phyloP scores from a whole-genome alignment of 2,797 vertebrate genomes.

The Brachyalestes nurse region DNA sequence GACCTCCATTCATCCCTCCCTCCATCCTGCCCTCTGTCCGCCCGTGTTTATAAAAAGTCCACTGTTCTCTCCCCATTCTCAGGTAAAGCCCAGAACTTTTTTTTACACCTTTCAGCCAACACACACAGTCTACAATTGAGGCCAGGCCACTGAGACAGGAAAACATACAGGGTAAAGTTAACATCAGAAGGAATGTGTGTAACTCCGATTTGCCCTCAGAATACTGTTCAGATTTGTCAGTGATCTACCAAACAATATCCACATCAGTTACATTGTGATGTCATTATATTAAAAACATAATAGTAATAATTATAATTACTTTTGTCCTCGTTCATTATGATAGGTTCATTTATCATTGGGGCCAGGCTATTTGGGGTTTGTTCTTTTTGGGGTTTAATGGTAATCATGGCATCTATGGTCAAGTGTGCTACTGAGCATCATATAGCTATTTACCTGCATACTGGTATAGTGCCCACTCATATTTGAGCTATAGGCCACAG shows the following conservation, averaged over 20 bases:
- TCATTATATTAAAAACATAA: too few relatives aligned
- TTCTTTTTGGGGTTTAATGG: too few relatives aligned
- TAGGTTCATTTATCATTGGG: too few relatives aligned
- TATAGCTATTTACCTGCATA: too few relatives aligned
- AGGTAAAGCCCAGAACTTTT: constrained; percentile 63
- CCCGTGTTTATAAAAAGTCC: constrained; percentile 70
- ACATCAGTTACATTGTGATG: not conserved
- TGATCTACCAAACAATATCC: not conserved
- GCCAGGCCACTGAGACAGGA: not conserved
- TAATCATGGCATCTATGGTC: too few relatives aligned
- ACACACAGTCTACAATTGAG: constrained; percentile 7
- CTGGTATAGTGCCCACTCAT: too few relatives aligned
- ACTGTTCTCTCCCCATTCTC: constrained; percentile 68
- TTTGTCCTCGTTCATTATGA: too few relatives aligned
- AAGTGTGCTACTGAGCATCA: too few relatives aligned
- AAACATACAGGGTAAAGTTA: constrained; percentile 22
- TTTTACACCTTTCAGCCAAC: constrained; percentile 58
- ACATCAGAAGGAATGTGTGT: constrained; percentile 19
- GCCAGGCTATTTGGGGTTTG: too few relatives aligned
- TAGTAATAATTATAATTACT: too few relatives aligned
- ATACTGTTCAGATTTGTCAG: not conserved
- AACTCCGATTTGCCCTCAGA: not conserved
- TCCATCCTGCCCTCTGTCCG: constrained; percentile 45
- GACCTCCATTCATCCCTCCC: constrained; percentile 72
- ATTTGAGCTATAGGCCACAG: not conserved